phyloP scores from a whole-genome alignment of 2,888 invertebrate species.

The Coleophora flavipennella region DNA sequence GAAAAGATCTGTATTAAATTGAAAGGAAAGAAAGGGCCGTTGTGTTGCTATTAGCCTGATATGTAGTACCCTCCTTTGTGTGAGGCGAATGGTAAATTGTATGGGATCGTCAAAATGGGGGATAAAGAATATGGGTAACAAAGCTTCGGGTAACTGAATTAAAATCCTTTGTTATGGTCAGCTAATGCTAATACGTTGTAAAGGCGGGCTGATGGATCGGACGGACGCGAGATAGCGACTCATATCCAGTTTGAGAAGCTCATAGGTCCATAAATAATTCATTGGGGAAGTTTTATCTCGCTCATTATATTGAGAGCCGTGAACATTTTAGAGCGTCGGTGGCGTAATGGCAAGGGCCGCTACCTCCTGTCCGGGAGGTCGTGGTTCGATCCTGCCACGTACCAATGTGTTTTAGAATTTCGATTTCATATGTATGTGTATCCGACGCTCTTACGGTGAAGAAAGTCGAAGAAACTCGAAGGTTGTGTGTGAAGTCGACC shows the following conservation, averaged over 20 bases:
- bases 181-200: slow-evolving; percentile 26
- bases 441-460: too few species aligned
- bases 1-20: neutral
- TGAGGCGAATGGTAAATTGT: slow-evolving; percentile 37
- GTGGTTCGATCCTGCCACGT: too few species aligned
- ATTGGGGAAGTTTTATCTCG: too few species aligned
- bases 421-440: too few species aligned
- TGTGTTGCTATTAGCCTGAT: too few species aligned
- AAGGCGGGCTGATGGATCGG: slow-evolving; percentile 51
- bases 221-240: slow-evolving; percentile 30
- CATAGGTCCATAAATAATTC: neutral
- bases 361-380: too few species aligned
- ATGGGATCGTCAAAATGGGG: slow-evolving; percentile 41
- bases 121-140: slow-evolving; percentile 53
- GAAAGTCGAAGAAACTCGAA: too few species aligned
- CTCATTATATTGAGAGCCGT: too few species aligned
- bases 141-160: slow-evolving; percentile 54
- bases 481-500: too few species aligned
- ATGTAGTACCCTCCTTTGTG: slow-evolving; percentile 32
- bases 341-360: too few species aligned
- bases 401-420: too few species aligned
- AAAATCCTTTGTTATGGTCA: slow-evolving; percentile 53
- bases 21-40: neutral
- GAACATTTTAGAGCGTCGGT: too few species aligned
- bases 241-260: neutral